Percentiles rank a stretch among this genome's conserved stretches.
phyloP scores from a whole-genome alignment of 2,888 invertebrate species.

The Mythimna lalbum region DNA sequence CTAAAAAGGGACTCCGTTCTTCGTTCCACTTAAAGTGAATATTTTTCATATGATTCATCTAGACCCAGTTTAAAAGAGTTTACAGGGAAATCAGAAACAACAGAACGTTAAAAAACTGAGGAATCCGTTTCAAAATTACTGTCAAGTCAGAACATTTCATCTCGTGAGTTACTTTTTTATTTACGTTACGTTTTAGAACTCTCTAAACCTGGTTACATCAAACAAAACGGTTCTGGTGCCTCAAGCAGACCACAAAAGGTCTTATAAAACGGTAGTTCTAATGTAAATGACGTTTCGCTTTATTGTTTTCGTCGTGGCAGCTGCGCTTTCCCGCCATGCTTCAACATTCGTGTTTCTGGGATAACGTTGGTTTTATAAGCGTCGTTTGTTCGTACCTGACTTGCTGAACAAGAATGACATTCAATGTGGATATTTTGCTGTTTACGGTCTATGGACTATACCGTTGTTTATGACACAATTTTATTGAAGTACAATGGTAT shows the following conservation, averaged over 20 bases:
- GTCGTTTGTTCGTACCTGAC: constrained; percentile 42
- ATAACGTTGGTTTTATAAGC: constrained; percentile 62
- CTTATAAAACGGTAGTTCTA: constrained; percentile 65
- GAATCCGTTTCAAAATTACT: constrained; percentile 1
- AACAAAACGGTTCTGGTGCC: constrained; percentile 50
- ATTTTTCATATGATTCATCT: constrained; percentile 22
- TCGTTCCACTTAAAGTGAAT: background rate
- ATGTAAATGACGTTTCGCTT: constrained; percentile 65
- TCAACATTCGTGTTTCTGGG: constrained; percentile 69
- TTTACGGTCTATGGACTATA: constrained; percentile 46
- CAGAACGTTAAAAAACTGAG: background rate
- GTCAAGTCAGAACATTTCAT: constrained; percentile 1
- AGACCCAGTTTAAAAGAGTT: background rate
- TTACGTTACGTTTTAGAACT: constrained; percentile 12
- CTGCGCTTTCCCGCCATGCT: constrained; percentile 67
- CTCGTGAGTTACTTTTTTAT: constrained; percentile 23
- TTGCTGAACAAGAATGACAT: constrained; percentile 31
- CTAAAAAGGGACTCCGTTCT: constrained; percentile 39
- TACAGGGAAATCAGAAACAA: background rate
- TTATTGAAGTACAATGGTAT: constrained; percentile 13
- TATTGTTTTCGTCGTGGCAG: constrained; percentile 67
- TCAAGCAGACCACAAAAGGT: constrained; percentile 59
- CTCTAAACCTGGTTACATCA: constrained; percentile 30
- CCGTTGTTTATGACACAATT: constrained; percentile 41
- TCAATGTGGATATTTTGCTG: constrained; percentile 44